Base-by-base conservation (phyloP, 1,140 invertebrate genomes). In the Ephestia elutella region DNA sequence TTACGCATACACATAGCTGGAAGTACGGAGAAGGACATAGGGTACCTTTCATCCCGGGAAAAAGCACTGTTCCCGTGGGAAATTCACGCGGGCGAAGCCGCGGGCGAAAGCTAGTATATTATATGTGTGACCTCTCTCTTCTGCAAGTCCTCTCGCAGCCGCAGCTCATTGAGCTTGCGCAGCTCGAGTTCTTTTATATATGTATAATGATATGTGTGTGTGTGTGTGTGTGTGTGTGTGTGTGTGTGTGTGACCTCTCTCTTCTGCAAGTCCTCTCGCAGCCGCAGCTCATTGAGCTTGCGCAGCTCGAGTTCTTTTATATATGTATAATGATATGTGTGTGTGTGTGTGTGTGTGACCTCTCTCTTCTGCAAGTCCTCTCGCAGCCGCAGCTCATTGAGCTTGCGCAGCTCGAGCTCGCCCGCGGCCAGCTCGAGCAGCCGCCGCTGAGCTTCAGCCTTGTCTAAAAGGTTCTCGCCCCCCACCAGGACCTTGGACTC, bases 391-490 rank as follows among this genome's bases (percentile, higher is more conserved):
- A 95, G 92, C 80, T 99, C 97, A 63, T 94, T 94, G 49, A 93
- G 91, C 57, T 94, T 93, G 38, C 96, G 89, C 68, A 94, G 92
- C 72, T 98, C 96, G 49, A 99, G 89, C 83, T 99, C 98, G 28
- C 92, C 90, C n/a, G 96, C 94, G 2, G 96, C 96, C 61, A 96
- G 95, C 70, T 97, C 96, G 13, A 99, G 89, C 19, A 99, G 89
- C 59, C 93, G 91, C 68, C 99, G 96, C 78, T 99, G 98, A 8
- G 95, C 93, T 86, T 99, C 96, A 0, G 97, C 98, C 81, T 99
- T 99, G 82, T 99, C 98, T 58, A 99, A 90, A 8, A 99, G 91
- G 90, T 99, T 99, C 89, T 99, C 98, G 7, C 98, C 99, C 0
- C 99, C 99, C 8, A 99, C 95, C 18, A 99, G 92, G 55, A 99